Evolutionary conservation across 2,888 invertebrate genomes (phyloP).

Genomic region (Agonopterix subpropinquella): DNA sequence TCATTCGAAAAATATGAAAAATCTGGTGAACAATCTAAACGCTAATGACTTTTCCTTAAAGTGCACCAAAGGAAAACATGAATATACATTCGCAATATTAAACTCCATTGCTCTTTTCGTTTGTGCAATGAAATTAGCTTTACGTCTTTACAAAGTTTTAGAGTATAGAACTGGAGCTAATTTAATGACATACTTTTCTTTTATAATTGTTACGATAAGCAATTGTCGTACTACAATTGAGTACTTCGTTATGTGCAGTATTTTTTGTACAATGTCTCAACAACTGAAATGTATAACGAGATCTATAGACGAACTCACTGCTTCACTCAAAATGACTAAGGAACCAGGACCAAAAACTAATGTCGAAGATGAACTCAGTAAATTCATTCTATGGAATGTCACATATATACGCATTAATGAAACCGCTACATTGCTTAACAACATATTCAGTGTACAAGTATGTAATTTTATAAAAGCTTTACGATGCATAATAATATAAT

Average conservation of each 20-base stretch:
- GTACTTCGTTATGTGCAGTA: slow-evolving; percentile 5
- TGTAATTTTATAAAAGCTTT: not conserved
- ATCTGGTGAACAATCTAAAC: not conserved
- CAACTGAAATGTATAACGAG: slow-evolving; percentile 10
- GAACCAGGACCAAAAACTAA: not conserved
- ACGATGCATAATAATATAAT: no score
- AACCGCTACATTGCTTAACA: not conserved
- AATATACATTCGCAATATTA: no score
- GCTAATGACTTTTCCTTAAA: not conserved
- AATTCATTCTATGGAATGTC: not conserved
- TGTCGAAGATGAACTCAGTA: not conserved
- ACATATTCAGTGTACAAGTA: not conserved
- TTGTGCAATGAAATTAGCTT: no score
- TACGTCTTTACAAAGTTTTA: no score
- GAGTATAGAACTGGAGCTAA: no score
- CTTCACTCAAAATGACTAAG: slow-evolving; percentile 44
- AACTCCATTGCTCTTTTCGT: no score
- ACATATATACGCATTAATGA: not conserved
- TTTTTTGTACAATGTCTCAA: slow-evolving; percentile 8
- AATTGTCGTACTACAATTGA: slow-evolving; percentile 8
- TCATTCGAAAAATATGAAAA: not conserved
- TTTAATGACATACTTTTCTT: not conserved
- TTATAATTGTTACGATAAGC: not conserved
- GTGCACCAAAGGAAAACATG: not conserved
- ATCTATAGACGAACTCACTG: not conserved